Percentiles rank a stretch among this genome's conserved stretches.
Evolutionary conservation across 2,113 vertebrate species (phyloP).

Genomic region (Cyprichromis sp.): DNA sequence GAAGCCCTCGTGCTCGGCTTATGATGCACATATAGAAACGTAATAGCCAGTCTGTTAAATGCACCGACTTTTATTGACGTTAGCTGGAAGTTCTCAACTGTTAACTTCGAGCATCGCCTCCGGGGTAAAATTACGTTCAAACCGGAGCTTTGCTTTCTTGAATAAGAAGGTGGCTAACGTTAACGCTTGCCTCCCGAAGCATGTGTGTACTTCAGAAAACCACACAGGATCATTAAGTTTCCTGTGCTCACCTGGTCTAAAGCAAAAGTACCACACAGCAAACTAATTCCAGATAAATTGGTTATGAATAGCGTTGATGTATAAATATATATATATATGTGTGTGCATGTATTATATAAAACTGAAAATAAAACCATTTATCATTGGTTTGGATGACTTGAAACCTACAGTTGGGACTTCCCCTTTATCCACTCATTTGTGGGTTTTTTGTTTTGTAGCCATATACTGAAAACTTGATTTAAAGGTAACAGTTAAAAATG

Average conservation of each 20-base stretch:
- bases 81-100: not conserved
- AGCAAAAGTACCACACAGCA: not conserved
- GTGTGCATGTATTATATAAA: not conserved
- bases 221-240: not conserved
- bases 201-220: not conserved
- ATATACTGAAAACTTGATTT: not conserved
- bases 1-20: not conserved
- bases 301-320: not conserved
- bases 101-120: not conserved
- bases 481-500: not conserved
- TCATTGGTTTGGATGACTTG: not conserved
- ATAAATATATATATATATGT: fast-evolving
- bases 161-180: slow-evolving; percentile 14
- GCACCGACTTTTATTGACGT: not conserved
- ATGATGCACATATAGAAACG: slow-evolving; percentile 18
- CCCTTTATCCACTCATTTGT: not conserved
- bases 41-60: slow-evolving; percentile 10
- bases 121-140: not conserved
- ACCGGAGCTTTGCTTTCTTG: not conserved
- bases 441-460: not conserved
- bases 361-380: not conserved
- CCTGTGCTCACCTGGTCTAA: not conserved
- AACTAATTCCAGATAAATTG: not conserved
- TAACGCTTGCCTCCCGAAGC: not conserved
- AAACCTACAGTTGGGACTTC: not conserved